These are phyloP conservation scores for Tetragonisca angustula DNA, from an alignment of 2,888 invertebrate genomes.

Conservation along the genomic window DNA sequence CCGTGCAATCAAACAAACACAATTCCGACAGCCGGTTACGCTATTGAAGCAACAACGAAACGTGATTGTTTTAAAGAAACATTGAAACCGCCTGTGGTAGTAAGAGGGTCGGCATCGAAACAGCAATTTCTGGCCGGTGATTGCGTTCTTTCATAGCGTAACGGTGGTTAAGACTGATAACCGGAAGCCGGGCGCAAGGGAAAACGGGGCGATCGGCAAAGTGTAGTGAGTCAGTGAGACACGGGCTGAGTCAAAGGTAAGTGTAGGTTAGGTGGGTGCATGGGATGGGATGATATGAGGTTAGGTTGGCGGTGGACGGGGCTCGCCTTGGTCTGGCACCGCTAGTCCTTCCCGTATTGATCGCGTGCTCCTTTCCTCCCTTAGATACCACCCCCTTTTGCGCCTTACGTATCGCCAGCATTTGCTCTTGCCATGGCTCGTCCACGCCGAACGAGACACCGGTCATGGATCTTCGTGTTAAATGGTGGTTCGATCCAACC, in stretches of 20 bases:
- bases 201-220: constrained; percentile 58
- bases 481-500: background rate
- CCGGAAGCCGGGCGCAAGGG: constrained; percentile 63
- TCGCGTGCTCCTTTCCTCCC: constrained; percentile 82
- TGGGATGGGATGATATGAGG: constrained; percentile 79
- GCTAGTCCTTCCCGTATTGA: constrained; percentile 83
- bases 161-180: constrained; percentile 59
- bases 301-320: constrained; percentile 79
- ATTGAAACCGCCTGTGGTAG: background rate
- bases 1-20: background rate
- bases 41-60: background rate
- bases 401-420: constrained; percentile 69
- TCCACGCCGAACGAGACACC: constrained; percentile 52
- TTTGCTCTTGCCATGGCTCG: constrained; percentile 60
- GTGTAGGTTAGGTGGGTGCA: constrained; percentile 75
- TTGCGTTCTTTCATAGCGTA: constrained; percentile 55
- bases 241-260: constrained; percentile 72
- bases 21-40: background rate
- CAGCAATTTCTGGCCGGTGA: constrained; percentile 40
- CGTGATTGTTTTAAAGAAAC: constrained; percentile 4
- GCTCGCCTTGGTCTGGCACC: constrained; percentile 83
- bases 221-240: constrained; percentile 75
- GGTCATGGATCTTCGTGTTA: constrained; percentile 40
- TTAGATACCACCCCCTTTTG: constrained; percentile 80
- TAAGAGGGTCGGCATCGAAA: background rate